Evolutionary conservation across 2,888 invertebrate species (phyloP).

Genomic region (Philonicus albiceps): DNA sequence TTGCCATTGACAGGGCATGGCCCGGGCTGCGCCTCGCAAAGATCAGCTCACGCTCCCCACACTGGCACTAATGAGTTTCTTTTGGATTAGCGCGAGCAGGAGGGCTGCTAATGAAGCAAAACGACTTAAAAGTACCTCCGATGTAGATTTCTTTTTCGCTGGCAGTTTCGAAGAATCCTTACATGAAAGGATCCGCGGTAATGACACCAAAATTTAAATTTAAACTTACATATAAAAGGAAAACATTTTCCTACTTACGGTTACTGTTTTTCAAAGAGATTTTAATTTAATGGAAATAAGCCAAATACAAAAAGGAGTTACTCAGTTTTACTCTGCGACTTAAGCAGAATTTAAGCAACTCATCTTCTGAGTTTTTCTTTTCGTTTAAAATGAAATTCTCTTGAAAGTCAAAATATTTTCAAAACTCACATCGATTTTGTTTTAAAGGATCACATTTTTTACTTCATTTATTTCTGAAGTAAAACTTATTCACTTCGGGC

Average conservation of each 20-base stretch:
- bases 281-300: neutral
- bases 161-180: neutral
- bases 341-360: too few relatives aligned
- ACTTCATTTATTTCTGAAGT: too few relatives aligned
- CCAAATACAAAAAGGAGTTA: too few relatives aligned
- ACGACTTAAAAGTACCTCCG: neutral
- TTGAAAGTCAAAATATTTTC: too few relatives aligned
- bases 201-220: neutral
- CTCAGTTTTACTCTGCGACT: too few relatives aligned
- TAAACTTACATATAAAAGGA: neutral
- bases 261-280: neutral
- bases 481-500: too few relatives aligned
- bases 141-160: neutral
- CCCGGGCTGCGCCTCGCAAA: neutral
- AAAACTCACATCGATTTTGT: too few relatives aligned
- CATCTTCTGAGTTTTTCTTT: too few relatives aligned
- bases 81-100: neutral
- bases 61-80: constrained; percentile 8
- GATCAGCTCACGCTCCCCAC: neutral
- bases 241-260: neutral
- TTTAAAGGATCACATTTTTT: too few relatives aligned
- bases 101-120: neutral
- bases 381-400: too few relatives aligned
- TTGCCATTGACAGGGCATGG: neutral
- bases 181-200: neutral